Percentiles rank a stretch among this genome's conserved stretches.
Evolutionary conservation across 2,113 vertebrate genomes (phyloP).

Genomic region (Geococcyx californianus): DNA sequence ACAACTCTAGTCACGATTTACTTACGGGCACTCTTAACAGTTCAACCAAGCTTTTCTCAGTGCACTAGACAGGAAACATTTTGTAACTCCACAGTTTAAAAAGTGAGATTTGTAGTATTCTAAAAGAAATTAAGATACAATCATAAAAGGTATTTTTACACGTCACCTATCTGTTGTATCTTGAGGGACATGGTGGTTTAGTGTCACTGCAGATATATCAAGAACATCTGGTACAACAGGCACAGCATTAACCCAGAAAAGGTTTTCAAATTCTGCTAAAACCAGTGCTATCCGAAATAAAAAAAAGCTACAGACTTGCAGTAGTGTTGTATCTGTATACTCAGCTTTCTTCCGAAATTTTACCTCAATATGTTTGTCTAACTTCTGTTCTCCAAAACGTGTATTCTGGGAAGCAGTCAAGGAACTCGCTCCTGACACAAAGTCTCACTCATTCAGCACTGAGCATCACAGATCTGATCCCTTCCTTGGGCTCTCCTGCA

Average conservation of each 20-base stretch:
- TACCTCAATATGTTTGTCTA: fast-evolving
- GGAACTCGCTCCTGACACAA: background rate
- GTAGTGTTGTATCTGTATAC: background rate
- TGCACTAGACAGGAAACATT: background rate
- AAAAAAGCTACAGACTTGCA: background rate
- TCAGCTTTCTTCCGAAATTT: background rate
- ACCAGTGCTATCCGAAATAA: background rate
- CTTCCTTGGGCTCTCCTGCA: background rate
- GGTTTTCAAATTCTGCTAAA: background rate
- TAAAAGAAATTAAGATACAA: too few species aligned
- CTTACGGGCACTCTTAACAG: background rate
- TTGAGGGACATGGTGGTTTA: background rate
- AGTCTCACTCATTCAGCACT: fast-evolving
- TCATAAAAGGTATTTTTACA: background rate
- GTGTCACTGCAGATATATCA: background rate
- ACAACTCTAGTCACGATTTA: background rate
- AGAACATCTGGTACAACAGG: background rate
- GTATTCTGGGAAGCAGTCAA: fast-evolving
- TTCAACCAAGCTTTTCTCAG: background rate
- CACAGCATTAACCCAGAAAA: background rate
- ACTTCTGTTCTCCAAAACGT: fast-evolving
- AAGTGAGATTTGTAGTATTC: background rate
- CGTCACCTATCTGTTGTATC: background rate
- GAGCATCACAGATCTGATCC: fast-evolving
- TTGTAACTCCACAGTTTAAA: background rate